phyloP scores from a whole-genome alignment of 2,888 invertebrate genomes.

The Clunio marinus region DNA sequence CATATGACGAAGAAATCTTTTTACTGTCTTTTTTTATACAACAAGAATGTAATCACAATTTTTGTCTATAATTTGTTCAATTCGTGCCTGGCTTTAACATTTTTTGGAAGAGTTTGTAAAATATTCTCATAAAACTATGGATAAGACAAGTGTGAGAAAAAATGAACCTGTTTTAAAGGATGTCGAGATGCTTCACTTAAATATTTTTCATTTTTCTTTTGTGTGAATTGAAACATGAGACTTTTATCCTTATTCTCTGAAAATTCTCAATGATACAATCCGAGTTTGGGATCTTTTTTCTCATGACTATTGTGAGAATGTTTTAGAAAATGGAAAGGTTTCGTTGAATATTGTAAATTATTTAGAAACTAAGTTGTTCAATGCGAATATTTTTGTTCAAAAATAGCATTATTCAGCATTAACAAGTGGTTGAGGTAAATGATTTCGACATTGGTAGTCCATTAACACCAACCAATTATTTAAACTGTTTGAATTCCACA shows the following conservation, averaged over 20 bases:
- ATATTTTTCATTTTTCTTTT: slow-evolving; percentile 10
- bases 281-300: neutral
- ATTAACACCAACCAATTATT: slow-evolving; percentile 29
- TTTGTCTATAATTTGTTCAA: neutral
- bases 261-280: neutral
- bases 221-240: slow-evolving; percentile 31
- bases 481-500: neutral
- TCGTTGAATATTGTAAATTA: neutral
- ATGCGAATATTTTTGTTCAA: no score
- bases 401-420: no score
- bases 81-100: neutral
- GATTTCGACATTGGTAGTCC: slow-evolving; percentile 22
- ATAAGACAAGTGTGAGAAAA: slow-evolving; percentile 37
- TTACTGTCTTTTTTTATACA: no score
- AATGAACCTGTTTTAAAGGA: slow-evolving; percentile 39
- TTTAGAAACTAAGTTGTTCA: no score
- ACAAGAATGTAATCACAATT: no score
- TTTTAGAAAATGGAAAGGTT: slow-evolving; percentile 5
- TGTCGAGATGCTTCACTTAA: slow-evolving; percentile 9
- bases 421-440: no score
- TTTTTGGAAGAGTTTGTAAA: neutral
- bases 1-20: no score
- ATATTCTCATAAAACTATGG: neutral
- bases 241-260: slow-evolving; percentile 22
- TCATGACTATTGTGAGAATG: slow-evolving; percentile 4